Percentiles rank a stretch among this genome's conserved stretches.
phyloP scores from a whole-genome alignment of 2,113 vertebrate species.

The Gobio gobio region DNA sequence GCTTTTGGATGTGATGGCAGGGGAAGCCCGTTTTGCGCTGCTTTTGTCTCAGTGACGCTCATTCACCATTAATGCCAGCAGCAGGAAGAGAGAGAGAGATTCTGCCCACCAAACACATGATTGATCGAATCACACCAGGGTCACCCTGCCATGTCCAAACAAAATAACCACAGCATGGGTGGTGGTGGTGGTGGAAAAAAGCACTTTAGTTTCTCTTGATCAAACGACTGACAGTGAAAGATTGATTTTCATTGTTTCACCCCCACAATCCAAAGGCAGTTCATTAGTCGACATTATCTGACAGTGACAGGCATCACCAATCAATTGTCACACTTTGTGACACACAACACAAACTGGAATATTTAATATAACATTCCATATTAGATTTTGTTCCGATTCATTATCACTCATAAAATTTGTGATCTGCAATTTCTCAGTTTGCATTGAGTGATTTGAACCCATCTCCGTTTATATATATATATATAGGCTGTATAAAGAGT shows the following conservation, averaged over 20 bases:
- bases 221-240: slow-evolving; percentile 21
- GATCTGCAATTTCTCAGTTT: background rate
- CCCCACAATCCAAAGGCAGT: background rate
- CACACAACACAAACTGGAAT: background rate
- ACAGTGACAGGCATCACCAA: background rate
- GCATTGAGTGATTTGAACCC: background rate
- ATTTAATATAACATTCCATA: background rate
- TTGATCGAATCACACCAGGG: background rate
- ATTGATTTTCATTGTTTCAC: slow-evolving; percentile 19
- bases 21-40: slow-evolving; percentile 18
- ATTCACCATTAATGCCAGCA: slow-evolving; percentile 32
- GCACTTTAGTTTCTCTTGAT: background rate
- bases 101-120: background rate
- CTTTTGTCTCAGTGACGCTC: background rate
- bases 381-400: background rate
- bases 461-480: background rate
- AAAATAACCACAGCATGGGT: slow-evolving; percentile 14
- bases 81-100: slow-evolving; percentile 5
- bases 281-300: slow-evolving; percentile 23
- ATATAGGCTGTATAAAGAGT: background rate
- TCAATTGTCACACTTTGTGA: background rate
- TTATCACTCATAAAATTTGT: background rate
- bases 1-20: slow-evolving; percentile 23
- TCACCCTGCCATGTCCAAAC: slow-evolving; percentile 43
- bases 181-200: background rate